These are phyloP conservation scores for Ciona savignyi DNA, from an alignment of 23 tunicate species.

Conservation along the genomic window DNA sequence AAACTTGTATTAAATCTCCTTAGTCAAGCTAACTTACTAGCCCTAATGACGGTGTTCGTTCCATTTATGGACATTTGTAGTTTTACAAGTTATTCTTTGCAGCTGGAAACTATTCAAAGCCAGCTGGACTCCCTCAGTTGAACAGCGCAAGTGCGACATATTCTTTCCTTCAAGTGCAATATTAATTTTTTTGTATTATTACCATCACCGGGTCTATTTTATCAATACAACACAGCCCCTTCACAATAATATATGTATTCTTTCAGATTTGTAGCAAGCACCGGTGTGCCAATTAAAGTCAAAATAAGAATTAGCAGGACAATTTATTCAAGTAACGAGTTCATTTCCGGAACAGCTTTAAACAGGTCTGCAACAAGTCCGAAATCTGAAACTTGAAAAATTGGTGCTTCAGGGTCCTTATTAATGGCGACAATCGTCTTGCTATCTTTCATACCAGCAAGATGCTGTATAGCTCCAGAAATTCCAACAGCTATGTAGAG, in stretches of 20 bases:
- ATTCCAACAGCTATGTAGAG: slow-evolving; percentile 92
- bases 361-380: slow-evolving; percentile 97
- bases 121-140: slow-evolving; percentile 80
- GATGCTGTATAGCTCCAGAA: slow-evolving; percentile 95
- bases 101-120: slow-evolving; percentile 73
- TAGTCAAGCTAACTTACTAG: no score
- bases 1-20: no score
- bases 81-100: slow-evolving; percentile 5
- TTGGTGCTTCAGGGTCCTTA: slow-evolving; percentile 99
- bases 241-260: no score
- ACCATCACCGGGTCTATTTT: no score
- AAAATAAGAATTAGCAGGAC: no score
- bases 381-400: slow-evolving; percentile 95
- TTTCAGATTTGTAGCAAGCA: no score
- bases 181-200: no score
- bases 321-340: neutral
- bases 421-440: slow-evolving; percentile 98
- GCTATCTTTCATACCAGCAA: slow-evolving; percentile 99
- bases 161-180: slow-evolving; percentile 9
- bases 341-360: slow-evolving; percentile 87
- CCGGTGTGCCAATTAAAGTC: no score
- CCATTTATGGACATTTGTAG: no score
- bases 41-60: no score
- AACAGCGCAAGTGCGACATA: neutral
- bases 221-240: no score